Evolutionary conservation across 64 coral and sea anemone species (phyloP).

Genomic region (Platygyra sinensis): DNA sequence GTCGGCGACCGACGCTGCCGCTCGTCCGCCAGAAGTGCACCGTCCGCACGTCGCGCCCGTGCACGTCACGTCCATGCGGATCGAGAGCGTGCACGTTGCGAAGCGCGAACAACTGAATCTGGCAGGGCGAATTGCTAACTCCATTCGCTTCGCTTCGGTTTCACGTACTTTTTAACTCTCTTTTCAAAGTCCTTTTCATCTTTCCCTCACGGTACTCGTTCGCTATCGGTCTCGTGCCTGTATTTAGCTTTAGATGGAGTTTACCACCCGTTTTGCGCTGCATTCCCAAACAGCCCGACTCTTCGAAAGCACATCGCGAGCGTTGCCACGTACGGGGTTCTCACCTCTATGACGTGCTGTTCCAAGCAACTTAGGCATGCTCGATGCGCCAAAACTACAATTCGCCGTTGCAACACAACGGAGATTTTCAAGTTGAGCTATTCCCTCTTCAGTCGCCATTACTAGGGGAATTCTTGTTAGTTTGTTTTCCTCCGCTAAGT

Average conservation of each 20-base stretch:
- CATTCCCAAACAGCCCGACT: too few relatives aligned
- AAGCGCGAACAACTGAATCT: slow-evolving; percentile 37
- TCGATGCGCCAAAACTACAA: slow-evolving; percentile 33
- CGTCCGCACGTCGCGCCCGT: not conserved
- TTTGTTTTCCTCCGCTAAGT: slow-evolving; percentile 1
- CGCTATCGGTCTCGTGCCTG: slow-evolving; percentile 49
- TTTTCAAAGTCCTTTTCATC: slow-evolving; percentile 85
- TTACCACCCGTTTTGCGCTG: slow-evolving; percentile 42
- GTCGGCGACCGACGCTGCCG: slow-evolving; percentile 19
- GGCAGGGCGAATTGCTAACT: slow-evolving; percentile 53
- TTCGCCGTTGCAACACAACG: slow-evolving; percentile 21
- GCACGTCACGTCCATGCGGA: not conserved
- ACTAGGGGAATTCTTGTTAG: slow-evolving; percentile 46
- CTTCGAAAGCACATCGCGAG: slow-evolving; percentile 33
- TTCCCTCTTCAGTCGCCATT: slow-evolving; percentile 43
- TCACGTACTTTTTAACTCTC: slow-evolving; percentile 69
- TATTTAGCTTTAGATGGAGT: slow-evolving; percentile 65
- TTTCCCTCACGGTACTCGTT: slow-evolving; percentile 83
- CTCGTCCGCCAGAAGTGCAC: slow-evolving; percentile 31
- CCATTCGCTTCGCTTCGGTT: slow-evolving; percentile 76
- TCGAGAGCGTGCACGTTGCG: not conserved
- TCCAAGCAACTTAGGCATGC: slow-evolving; percentile 58
- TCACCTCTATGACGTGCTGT: slow-evolving; percentile 68
- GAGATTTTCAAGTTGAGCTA: slow-evolving; percentile 35
- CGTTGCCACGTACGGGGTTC: slow-evolving; percentile 47